Percentiles rank a stretch among this genome's conserved stretches.
phyloP scores from a whole-genome alignment of 2,888 invertebrate genomes.

The Callyntrura guangdongensis region DNA sequence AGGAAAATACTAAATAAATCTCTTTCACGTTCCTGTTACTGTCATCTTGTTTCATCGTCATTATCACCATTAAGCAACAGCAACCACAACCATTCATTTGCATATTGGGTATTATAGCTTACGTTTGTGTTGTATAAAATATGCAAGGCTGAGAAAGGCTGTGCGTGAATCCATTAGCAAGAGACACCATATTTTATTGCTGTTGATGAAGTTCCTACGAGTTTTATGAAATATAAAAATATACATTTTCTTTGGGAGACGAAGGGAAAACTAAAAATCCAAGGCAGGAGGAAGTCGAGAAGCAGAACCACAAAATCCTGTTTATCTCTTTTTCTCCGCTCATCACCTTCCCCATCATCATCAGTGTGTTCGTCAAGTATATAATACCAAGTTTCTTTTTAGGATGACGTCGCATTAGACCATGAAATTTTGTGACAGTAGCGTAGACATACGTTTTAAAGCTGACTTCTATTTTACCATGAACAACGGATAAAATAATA shows the following conservation, averaged over 20 bases:
- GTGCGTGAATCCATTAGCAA: too few relatives aligned
- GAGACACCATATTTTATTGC: too few relatives aligned
- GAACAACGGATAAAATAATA: too few relatives aligned
- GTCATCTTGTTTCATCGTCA: neutral
- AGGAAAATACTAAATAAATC: constrained; percentile 29
- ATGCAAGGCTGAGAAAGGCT: too few relatives aligned
- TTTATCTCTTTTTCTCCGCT: neutral
- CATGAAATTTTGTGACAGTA: too few relatives aligned
- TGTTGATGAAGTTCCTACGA: too few relatives aligned
- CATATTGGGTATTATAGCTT: too few relatives aligned
- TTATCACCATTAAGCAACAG: neutral
- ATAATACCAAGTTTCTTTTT: too few relatives aligned
- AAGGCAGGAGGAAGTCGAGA: neutral
- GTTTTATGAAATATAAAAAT: neutral
- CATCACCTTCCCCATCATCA: neutral
- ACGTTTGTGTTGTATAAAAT: too few relatives aligned
- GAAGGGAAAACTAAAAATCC: neutral
- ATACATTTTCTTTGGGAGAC: neutral
- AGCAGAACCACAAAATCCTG: neutral
- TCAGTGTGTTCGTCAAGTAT: neutral
- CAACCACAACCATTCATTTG: neutral
- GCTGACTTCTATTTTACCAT: too few relatives aligned
- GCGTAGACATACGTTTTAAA: too few relatives aligned
- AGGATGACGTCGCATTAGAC: too few relatives aligned
- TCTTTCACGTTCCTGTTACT: neutral